Base-by-base conservation (phyloP, 2,888 invertebrate species). In the Incurvaria masculella region DNA sequence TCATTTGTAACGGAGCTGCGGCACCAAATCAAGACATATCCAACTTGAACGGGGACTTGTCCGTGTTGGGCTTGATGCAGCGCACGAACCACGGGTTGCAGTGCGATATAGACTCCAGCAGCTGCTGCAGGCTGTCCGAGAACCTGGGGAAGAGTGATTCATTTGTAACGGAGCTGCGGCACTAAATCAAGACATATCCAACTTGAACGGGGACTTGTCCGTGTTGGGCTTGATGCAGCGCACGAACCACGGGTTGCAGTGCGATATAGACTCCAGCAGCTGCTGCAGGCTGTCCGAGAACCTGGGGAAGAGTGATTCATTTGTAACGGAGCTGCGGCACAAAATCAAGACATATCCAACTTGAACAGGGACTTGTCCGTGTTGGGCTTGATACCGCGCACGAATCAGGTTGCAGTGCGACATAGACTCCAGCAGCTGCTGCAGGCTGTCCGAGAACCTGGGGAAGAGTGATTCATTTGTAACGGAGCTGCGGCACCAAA, bases 41-140 rank as follows among this genome's bases (percentile, higher is more conserved):
- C 76, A 97, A 96, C 62, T 88, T 86, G 86, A 94, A 89, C 0
- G 97, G 88, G 0, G 90, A 87, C 64, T 97, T 97, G 57, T 94
- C 94, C 47, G 87, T 89, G 72, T 98, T 99, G 0, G 97, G 97
- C 64, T 97, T 97, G 55, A 99, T 85, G 70, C 98, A 99, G 27
- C 97, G 86, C 4, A 95, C 90, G 68, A 95, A 95, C 94, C 94
- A 95, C 0, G 97, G 97, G 73, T 94, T 92, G 63, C 96, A 95
- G 54, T 94, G 88, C 0, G 93, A 88, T 95, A 97, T 97, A 0
- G 92, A 93, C 57, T 97, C 96, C 11, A 97, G 75, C 6, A 98
- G 82, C 55, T 91, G 91, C 56, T 92, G 89, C 6, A 97, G 81
- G 44, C 94, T 94, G 69, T 97, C 97, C 38, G 94, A 92, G 68